Percentiles rank a stretch among this genome's conserved stretches.
These are phyloP conservation scores for Naja naja DNA, from an alignment of 2,113 vertebrate species.

Conservation along the genomic window DNA sequence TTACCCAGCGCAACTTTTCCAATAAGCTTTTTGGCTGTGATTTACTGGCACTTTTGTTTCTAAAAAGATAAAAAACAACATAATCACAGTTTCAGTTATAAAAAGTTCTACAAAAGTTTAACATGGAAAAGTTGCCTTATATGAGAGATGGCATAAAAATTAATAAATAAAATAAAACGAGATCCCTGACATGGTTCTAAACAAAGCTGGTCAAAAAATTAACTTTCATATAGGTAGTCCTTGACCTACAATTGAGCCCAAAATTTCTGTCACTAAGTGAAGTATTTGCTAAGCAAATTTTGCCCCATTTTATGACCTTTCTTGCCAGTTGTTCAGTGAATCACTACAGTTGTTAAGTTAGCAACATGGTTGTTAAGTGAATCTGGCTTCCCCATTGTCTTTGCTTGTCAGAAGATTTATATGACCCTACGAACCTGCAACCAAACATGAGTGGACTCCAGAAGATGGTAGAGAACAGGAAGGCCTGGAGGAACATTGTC, in stretches of 20 bases:
- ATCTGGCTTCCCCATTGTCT: neutral
- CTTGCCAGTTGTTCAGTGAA: neutral
- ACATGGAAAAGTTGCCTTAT: neutral
- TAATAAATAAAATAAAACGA: neutral
- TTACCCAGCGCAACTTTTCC: conserved; percentile 96
- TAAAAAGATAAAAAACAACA: conserved; percentile 59
- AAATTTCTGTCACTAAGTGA: neutral
- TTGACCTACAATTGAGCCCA: neutral
- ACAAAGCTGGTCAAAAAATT: conserved; percentile 30
- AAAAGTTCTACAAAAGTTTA: neutral
- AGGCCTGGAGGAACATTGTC: no score
- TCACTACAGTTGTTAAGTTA: neutral
- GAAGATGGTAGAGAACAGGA: no score
- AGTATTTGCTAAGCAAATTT: neutral
- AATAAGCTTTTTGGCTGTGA: conserved; percentile 79
- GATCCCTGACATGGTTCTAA: neutral
- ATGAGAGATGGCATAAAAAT: neutral
- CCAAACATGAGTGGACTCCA: neutral
- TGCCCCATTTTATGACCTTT: neutral
- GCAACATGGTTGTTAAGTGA: neutral
- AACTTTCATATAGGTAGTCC: neutral
- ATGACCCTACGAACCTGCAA: neutral
- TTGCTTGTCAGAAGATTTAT: neutral
- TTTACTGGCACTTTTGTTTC: conserved; percentile 69
- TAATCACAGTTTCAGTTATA: neutral